Percentiles rank a stretch among this genome's conserved stretches.
Evolutionary conservation across 1,140 invertebrate species (phyloP).

Genomic region (Acromyrmex echinatior): DNA sequence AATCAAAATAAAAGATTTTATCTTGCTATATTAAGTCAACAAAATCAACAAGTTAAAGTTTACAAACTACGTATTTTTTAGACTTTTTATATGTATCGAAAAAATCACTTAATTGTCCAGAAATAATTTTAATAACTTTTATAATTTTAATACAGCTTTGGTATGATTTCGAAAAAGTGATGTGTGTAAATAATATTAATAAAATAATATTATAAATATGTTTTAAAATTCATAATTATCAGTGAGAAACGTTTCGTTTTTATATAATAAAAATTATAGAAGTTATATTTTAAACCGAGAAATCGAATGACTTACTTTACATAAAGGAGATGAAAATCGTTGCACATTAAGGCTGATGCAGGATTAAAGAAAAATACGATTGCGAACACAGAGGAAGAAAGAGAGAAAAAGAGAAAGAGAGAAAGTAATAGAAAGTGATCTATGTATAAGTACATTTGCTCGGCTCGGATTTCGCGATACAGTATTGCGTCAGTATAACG

Average conservation of each 20-base stretch:
- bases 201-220: background rate
- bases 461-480: background rate
- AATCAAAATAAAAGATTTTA: no score
- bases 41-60: no score
- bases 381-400: background rate
- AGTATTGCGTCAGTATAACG: background rate
- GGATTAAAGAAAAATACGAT: conserved; percentile 25
- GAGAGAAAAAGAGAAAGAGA: background rate
- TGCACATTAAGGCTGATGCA: background rate
- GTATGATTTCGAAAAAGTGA: background rate
- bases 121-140: background rate
- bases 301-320: background rate
- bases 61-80: no score
- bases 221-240: background rate
- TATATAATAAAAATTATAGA: conserved; percentile 12
- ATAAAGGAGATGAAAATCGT: conserved; percentile 1
- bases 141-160: background rate
- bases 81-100: background rate
- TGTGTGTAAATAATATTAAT: background rate
- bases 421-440: background rate
- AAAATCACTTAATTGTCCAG: background rate
- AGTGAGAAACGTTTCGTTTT: background rate
- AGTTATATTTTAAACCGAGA: background rate
- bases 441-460: conserved; percentile 3
- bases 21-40: no score